Evolutionary conservation across 1,140 invertebrate species (phyloP).

Genomic region (Macrosteles quadrilineatus): DNA sequence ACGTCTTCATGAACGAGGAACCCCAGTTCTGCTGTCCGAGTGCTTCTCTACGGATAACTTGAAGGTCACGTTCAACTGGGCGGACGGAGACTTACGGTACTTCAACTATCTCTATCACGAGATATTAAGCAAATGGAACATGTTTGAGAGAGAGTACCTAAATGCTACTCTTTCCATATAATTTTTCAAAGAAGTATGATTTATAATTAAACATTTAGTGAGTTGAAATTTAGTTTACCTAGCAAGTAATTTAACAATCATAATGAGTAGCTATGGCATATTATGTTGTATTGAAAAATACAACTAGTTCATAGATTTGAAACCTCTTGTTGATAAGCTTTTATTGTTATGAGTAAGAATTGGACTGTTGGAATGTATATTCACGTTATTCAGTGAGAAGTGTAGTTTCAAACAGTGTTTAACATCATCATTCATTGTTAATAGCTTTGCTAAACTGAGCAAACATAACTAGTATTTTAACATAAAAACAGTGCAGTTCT

Average conservation of each 20-base stretch:
- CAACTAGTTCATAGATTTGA: neutral
- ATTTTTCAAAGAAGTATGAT: too few relatives aligned
- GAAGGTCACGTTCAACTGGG: neutral
- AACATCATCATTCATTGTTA: neutral
- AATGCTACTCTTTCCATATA: neutral
- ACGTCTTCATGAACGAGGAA: neutral
- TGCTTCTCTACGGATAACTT: neutral
- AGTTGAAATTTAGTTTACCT: too few relatives aligned
- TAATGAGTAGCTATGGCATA: neutral
- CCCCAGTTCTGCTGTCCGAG: neutral
- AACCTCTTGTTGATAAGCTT: too few relatives aligned
- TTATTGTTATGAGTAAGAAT: too few relatives aligned
- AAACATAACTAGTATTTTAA: neutral
- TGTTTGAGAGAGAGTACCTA: neutral
- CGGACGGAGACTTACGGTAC: neutral
- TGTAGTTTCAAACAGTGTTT: too few relatives aligned
- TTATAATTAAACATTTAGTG: too few relatives aligned
- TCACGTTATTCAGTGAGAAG: too few relatives aligned
- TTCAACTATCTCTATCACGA: slow-evolving; percentile 8
- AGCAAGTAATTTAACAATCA: too few relatives aligned
- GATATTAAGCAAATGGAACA: neutral
- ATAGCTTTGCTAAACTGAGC: neutral
- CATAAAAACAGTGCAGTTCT: neutral
- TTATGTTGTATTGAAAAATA: neutral
- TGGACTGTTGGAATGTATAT: too few relatives aligned